Conservation (phyloP, 2,113 vertebrate species). For the Carassius gibelio region DNA sequence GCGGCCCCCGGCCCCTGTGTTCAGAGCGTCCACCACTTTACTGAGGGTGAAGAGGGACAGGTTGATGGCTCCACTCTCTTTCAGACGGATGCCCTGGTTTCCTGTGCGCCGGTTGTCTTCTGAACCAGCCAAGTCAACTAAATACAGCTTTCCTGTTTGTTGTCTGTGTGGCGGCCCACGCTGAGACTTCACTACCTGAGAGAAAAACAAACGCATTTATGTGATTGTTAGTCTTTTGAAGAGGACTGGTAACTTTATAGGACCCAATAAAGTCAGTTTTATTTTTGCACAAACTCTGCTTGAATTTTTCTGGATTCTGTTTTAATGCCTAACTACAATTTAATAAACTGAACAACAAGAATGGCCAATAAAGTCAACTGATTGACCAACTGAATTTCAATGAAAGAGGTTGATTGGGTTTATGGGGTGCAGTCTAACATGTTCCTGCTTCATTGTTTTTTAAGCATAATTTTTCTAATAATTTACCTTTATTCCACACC, state of each 20-base stretch:
- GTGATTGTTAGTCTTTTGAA: neutral
- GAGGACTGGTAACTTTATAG: neutral
- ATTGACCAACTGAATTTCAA: no score
- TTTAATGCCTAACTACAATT: no score
- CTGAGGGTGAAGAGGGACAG: conserved; percentile 87
- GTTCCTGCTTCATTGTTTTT: no score
- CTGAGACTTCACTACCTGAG: conserved; percentile 80
- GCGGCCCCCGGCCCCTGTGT: conserved; percentile 70
- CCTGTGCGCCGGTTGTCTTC: conserved; percentile 90
- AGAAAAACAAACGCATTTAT: neutral
- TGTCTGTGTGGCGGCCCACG: conserved; percentile 71
- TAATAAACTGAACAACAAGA: no score
- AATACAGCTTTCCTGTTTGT: conserved; percentile 84
- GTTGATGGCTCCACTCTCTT: conserved; percentile 91
- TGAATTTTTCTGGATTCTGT: no score
- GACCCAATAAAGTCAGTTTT: no score
- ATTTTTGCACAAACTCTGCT: no score
- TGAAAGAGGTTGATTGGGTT: no score
- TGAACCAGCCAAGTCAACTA: conserved; percentile 87
- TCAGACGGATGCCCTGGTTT: conserved; percentile 85
- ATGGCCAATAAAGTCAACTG: no score
- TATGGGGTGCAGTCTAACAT: no score
- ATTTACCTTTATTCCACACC: no score
- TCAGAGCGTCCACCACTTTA: conserved; percentile 89
- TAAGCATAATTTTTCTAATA: no score